phyloP scores from a whole-genome alignment of 2,113 vertebrate species.

The Grallaria varia region DNA sequence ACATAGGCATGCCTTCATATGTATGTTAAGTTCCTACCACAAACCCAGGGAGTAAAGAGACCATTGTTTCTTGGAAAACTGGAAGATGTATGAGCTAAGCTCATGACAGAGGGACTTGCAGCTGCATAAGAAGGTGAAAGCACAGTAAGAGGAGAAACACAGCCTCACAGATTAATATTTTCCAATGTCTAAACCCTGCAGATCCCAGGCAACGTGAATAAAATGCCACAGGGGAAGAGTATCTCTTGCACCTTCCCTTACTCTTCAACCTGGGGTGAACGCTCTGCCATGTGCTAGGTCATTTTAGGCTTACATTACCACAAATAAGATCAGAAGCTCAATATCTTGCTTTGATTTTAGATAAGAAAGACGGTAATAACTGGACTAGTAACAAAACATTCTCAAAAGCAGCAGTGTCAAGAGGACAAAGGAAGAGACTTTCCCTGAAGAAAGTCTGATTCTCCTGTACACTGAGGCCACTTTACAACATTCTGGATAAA shows the following conservation, averaged over 20 bases:
- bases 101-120: background rate
- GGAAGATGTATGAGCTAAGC: background rate
- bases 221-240: background rate
- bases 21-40: background rate
- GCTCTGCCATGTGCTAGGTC: fast-evolving
- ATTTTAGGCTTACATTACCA: background rate
- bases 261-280: background rate
- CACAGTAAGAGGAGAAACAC: background rate
- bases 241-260: background rate
- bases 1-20: background rate
- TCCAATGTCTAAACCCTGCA: background rate
- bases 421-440: background rate
- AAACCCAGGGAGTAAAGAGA: background rate
- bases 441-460: background rate
- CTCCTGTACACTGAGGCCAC: background rate
- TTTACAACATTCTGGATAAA: background rate
- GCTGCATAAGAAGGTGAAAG: background rate
- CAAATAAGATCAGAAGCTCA: background rate
- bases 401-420: background rate
- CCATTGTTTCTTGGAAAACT: background rate
- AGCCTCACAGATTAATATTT: background rate
- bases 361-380: background rate
- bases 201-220: background rate
- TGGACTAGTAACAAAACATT: background rate
- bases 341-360: background rate